Base-by-base conservation (phyloP, 1,140 invertebrate species). In the Ruditapes philippinarum region DNA sequence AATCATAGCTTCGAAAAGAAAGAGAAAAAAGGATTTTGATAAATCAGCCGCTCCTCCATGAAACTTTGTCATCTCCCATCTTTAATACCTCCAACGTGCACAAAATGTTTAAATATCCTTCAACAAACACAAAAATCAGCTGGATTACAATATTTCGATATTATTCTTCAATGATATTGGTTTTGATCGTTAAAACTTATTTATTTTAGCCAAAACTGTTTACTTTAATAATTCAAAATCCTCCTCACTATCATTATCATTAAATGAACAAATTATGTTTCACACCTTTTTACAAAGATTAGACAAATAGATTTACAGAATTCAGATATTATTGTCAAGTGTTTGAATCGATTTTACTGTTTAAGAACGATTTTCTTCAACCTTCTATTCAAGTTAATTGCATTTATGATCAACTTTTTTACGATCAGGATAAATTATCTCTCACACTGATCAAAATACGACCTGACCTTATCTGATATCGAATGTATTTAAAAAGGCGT, bases 371-470 rank as follows among this genome's bases (percentile, higher is more conserved):
- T 40, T 70, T 70, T 38, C 22, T 40, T 70, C 19, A 70, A 36
- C 65, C 65, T 40, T 70, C 25, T 38, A 70, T 70, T 70, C 33
- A 17, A 40, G 65, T 22, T 70, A 70, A 70, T 70, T 70, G 65
- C 9, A 28, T 31, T 11, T 12, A 9, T 25, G 31, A 70, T 70
- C 65, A 70, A 70, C 38, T 70, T 70, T 1, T 22, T 70, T 70
- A 33, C 9, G 9, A 33, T 11, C 3, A 9, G 14, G 31, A 70
- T 70, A 31, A 70, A 70, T 70, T 70, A 38, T 1, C 22, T 70
- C 11, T 19, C 57, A 28, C 25, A 62, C n/a, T 62, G 25, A 62
- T 62, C 57, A 62, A 62, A 62, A n/a, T 62, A 28, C 25, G 25
- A 62, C 57, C 3, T n/a, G 28, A 62, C 57, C n/a, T 62, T n/a